These are phyloP conservation scores for Chydorus sphaericus DNA, from an alignment of 2,888 invertebrate species.

Conservation along the genomic window DNA sequence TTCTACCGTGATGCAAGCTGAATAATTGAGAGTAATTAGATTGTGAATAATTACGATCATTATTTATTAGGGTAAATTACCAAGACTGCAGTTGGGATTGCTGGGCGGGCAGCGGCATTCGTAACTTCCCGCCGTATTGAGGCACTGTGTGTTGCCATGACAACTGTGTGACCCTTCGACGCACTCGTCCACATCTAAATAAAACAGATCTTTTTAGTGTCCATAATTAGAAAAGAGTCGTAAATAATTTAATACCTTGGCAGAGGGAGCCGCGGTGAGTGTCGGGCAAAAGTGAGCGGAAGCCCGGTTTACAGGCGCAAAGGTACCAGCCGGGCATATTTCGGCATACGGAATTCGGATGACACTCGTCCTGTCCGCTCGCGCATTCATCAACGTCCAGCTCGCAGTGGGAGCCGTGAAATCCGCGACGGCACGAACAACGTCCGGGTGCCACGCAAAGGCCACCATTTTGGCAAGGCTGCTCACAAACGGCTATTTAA, in stretches of 20 bases:
- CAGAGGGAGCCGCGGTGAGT: slow-evolving; percentile 30
- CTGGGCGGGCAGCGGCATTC: slow-evolving; percentile 48
- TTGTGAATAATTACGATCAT: background rate
- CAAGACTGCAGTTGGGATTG: slow-evolving; percentile 24
- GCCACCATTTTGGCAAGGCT: slow-evolving; percentile 70
- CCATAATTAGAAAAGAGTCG: no score
- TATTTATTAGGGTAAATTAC: slow-evolving; percentile 20
- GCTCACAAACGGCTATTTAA: slow-evolving; percentile 58
- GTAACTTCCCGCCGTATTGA: slow-evolving; percentile 66
- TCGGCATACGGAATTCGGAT: slow-evolving; percentile 59
- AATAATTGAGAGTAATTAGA: background rate
- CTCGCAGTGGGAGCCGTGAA: slow-evolving; percentile 67
- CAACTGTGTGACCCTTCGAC: slow-evolving; percentile 59
- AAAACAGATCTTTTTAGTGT: no score
- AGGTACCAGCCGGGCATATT: slow-evolving; percentile 83
- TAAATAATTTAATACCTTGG: slow-evolving; percentile 44
- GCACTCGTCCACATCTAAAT: slow-evolving; percentile 74
- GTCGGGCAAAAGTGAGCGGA: slow-evolving; percentile 30
- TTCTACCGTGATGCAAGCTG: slow-evolving; percentile 20
- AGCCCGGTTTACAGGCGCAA: slow-evolving; percentile 70
- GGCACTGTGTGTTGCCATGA: slow-evolving; percentile 58
- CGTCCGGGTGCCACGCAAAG: slow-evolving; percentile 57
- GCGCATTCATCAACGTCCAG: slow-evolving; percentile 75
- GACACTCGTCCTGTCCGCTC: slow-evolving; percentile 52
- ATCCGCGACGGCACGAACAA: slow-evolving; percentile 67